A percentile compares a stretch with the other conserved stretches of the same genome.
Conservation (phyloP, 2,797 vertebrate genomes). For the Otus scops region DNA sequence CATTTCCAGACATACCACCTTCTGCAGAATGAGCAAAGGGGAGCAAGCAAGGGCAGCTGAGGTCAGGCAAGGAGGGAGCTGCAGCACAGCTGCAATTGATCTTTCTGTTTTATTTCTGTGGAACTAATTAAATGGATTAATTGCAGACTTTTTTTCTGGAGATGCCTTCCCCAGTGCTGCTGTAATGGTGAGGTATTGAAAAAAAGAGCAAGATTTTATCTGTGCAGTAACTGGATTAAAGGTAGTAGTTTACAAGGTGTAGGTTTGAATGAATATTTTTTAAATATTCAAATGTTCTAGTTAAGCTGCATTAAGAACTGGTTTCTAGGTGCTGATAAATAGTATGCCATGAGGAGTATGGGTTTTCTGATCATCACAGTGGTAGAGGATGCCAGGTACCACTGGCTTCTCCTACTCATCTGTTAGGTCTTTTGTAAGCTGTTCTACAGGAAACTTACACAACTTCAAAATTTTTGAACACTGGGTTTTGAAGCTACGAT, state of each 20-base stretch:
- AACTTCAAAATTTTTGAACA: not conserved
- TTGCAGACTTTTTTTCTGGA: conserved; percentile 15
- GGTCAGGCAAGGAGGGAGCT: conserved; percentile 32
- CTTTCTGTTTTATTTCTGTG: conserved; percentile 40
- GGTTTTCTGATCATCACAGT: not conserved
- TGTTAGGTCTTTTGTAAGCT: not conserved
- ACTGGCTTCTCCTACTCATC: not conserved
- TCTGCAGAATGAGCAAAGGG: conserved; percentile 69
- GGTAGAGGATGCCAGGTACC: not conserved
- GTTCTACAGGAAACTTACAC: not conserved
- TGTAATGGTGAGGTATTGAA: not conserved
- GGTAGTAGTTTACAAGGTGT: not conserved
- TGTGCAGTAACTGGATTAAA: not conserved
- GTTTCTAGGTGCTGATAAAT: not conserved
- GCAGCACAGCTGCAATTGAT: conserved; percentile 18
- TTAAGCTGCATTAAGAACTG: not conserved
- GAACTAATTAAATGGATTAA: conserved; percentile 49
- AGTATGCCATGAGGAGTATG: not conserved
- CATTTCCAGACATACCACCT: conserved; percentile 62
- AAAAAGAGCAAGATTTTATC: not conserved
- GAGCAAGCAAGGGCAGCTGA: conserved; percentile 60
- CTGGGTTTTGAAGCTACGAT: not conserved
- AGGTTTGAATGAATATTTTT: not conserved
- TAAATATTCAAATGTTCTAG: not conserved
- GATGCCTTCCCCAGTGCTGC: not conserved